phyloP scores from a whole-genome alignment of 1,140 invertebrate species.

The Diuraphis noxia region DNA sequence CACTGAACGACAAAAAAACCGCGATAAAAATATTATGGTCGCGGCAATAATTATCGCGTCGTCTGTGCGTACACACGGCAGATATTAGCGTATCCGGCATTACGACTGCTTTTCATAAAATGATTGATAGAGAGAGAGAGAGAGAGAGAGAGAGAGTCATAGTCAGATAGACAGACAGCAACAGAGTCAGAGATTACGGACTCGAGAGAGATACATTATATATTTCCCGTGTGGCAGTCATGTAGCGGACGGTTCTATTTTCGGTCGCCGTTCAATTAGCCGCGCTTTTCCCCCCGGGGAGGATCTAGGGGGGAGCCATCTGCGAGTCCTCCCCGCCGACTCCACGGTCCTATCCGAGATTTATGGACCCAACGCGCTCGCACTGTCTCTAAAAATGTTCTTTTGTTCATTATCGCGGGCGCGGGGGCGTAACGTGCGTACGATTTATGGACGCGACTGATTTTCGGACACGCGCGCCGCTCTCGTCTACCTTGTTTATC shows the following conservation, averaged over 20 bases:
- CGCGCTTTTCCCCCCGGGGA: background rate
- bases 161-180: too few species aligned
- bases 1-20: too few species aligned
- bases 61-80: background rate
- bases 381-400: conserved; percentile 35
- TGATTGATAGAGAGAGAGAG: background rate
- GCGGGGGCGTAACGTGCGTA: background rate
- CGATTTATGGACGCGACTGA: conserved; percentile 26
- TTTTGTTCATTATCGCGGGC: conserved; percentile 30
- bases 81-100: background rate
- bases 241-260: conserved; percentile 12
- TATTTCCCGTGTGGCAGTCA: background rate
- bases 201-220: background rate
- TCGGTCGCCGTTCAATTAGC: conserved; percentile 42
- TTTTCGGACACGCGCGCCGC: background rate
- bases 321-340: background rate
- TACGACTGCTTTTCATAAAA: background rate
- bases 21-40: background rate
- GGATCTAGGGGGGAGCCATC: background rate
- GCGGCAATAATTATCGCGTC: background rate
- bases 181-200: background rate
- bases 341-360: background rate
- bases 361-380: background rate
- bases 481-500: background rate
- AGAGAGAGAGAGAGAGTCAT: background rate